Percentiles rank a stretch among this genome's conserved stretches.
These are phyloP conservation scores for Ormyrus rosae DNA, from an alignment of 2,888 invertebrate genomes.

Conservation along the genomic window DNA sequence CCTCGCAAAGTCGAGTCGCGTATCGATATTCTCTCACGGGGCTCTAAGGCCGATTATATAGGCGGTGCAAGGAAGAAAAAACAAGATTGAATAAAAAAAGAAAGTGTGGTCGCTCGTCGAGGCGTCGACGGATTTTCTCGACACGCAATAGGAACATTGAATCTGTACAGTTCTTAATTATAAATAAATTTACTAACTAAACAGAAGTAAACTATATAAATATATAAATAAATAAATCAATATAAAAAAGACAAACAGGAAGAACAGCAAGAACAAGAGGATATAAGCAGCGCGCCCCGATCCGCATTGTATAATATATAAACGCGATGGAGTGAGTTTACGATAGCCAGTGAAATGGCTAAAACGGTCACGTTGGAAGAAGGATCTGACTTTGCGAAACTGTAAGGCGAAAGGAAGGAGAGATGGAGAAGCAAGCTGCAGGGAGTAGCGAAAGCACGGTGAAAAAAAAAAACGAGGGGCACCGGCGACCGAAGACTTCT, in stretches of 20 bases:
- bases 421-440: neutral
- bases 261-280: conserved; percentile 24
- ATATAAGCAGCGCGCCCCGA: conserved; percentile 36
- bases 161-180: conserved; percentile 76
- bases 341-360: neutral
- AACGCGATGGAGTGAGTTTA: conserved; percentile 30
- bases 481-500: conserved; percentile 23
- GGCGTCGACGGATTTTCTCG: conserved; percentile 71
- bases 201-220: conserved; percentile 68
- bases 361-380: conserved; percentile 30
- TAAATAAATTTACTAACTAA: conserved; percentile 75
- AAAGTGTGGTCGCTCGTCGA: conserved; percentile 45
- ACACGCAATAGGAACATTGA: conserved; percentile 74
- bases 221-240: conserved; percentile 65
- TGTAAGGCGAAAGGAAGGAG: neutral
- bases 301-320: conserved; percentile 61
- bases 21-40: conserved; percentile 42
- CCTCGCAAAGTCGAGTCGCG: conserved; percentile 27
- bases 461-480: neutral
- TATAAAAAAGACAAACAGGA: conserved; percentile 57
- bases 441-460: neutral
- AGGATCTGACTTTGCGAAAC: conserved; percentile 41
- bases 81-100: conserved; percentile 1
- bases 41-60: conserved; percentile 27
- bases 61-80: conserved; percentile 8